phyloP scores from a whole-genome alignment of 1,140 invertebrate species.

The Anthonomus grandis region DNA sequence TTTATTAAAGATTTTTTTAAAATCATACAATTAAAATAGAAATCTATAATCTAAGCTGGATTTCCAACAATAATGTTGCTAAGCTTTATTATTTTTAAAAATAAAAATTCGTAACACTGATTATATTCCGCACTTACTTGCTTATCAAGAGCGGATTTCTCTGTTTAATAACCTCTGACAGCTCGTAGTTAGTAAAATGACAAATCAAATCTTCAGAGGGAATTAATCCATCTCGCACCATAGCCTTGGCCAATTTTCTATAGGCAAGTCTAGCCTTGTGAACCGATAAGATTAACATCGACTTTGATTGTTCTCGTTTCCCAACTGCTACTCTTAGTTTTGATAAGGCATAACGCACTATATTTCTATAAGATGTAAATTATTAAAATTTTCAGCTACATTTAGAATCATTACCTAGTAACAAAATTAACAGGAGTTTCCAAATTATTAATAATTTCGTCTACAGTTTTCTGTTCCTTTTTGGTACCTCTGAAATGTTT shows the following conservation, averaged over 20 bases:
- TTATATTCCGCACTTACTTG: too few relatives aligned
- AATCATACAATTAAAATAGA: too few relatives aligned
- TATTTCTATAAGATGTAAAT: conserved; percentile 44
- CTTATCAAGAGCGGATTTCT: conserved; percentile 57
- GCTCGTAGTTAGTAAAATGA: conserved; percentile 66
- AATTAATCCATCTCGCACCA: conserved; percentile 61
- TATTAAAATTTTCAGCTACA: not conserved
- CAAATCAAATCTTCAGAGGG: conserved; percentile 66
- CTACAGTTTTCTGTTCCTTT: conserved; percentile 35
- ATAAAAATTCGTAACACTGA: too few relatives aligned
- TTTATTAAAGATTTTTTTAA: too few relatives aligned
- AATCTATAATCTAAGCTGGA: too few relatives aligned
- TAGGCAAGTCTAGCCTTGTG: conserved; percentile 63
- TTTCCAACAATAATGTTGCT: too few relatives aligned
- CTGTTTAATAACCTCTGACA: conserved; percentile 56
- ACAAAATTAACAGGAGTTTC: conserved; percentile 51
- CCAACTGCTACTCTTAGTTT: conserved; percentile 59
- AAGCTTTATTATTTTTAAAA: too few relatives aligned
- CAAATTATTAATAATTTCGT: conserved; percentile 50
- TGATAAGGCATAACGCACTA: conserved; percentile 57
- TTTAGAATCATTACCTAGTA: conserved; percentile 47
- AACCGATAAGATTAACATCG: conserved; percentile 55
- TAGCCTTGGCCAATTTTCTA: conserved; percentile 54
- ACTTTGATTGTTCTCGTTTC: conserved; percentile 66
- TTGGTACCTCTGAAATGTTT: conserved; percentile 32